These are phyloP conservation scores for Therioaphis trifolii DNA, from an alignment of 2,888 invertebrate species.

Conservation along the genomic window DNA sequence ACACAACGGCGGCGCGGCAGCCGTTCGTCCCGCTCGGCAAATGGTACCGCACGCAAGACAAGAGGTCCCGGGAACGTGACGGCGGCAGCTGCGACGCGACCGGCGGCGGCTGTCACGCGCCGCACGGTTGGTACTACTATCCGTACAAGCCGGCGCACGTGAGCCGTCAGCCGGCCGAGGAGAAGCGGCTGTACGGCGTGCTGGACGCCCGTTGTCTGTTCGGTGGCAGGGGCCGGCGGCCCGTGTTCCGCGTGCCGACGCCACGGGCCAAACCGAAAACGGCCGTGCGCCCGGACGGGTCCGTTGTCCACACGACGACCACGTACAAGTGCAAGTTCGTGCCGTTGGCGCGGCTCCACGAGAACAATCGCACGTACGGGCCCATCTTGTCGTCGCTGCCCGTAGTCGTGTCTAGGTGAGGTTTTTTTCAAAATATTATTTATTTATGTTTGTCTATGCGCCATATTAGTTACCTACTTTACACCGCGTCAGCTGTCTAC, in stretches of 20 bases:
- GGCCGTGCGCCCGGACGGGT: background rate
- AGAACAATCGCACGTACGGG: conserved; percentile 40
- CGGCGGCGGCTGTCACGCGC: background rate
- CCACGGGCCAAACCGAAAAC: background rate
- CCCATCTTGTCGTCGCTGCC: conserved; percentile 42
- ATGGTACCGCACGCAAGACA: conserved; percentile 36
- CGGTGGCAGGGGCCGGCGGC: background rate
- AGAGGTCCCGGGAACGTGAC: background rate
- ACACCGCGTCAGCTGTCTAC: no score
- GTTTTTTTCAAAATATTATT: no score
- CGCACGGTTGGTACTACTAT: conserved; percentile 11
- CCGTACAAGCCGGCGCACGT: conserved; percentile 50
- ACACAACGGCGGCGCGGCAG: background rate
- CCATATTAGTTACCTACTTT: no score
- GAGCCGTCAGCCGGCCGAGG: background rate
- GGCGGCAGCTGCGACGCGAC: background rate
- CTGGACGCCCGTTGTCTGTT: conserved; percentile 14
- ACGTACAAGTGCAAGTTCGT: conserved; percentile 54
- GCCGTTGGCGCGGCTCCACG: conserved; percentile 21
- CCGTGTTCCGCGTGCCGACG: background rate
- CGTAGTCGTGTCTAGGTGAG: conserved; percentile 29
- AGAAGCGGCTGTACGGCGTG: conserved; percentile 49
- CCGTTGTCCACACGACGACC: background rate
- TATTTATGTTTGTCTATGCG: no score
- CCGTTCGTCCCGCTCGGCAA: conserved; percentile 1